Conservation (phyloP, 2,888 invertebrate genomes). For the Diadegma fenestrale region DNA sequence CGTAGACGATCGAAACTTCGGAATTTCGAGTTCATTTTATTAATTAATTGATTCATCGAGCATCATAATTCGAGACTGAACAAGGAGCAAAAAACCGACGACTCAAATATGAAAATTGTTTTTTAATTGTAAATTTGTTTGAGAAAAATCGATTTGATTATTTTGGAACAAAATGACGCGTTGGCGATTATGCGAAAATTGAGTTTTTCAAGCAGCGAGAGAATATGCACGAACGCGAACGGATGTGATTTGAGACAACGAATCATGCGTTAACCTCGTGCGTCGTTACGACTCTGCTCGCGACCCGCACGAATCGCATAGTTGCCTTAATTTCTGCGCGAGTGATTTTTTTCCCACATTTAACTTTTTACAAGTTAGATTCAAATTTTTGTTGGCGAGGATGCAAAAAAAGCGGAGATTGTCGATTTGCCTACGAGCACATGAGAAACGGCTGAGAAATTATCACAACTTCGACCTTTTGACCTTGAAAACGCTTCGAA, state of each 20-base stretch:
- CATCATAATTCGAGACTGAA: background rate
- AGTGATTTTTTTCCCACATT: background rate
- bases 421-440: too few relatives aligned
- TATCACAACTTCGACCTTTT: too few relatives aligned
- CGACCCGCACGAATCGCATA: conserved; percentile 11
- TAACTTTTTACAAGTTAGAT: too few relatives aligned
- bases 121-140: too few relatives aligned
- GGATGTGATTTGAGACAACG: conserved; percentile 3
- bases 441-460: too few relatives aligned
- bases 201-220: background rate
- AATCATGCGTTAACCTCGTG: conserved; percentile 50
- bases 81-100: too few relatives aligned
- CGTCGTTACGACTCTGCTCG: conserved; percentile 8
- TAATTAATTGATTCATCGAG: background rate
- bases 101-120: too few relatives aligned
- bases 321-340: background rate
- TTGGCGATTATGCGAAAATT: background rate
- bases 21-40: background rate
- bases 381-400: too few relatives aligned
- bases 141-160: background rate
- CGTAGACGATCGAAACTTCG: background rate
- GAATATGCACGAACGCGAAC: conserved; percentile 2
- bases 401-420: too few relatives aligned
- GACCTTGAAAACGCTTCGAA: background rate
- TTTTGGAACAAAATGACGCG: background rate